Conservation (phyloP, 2,113 vertebrate genomes). For the Terrapene triunguis region DNA sequence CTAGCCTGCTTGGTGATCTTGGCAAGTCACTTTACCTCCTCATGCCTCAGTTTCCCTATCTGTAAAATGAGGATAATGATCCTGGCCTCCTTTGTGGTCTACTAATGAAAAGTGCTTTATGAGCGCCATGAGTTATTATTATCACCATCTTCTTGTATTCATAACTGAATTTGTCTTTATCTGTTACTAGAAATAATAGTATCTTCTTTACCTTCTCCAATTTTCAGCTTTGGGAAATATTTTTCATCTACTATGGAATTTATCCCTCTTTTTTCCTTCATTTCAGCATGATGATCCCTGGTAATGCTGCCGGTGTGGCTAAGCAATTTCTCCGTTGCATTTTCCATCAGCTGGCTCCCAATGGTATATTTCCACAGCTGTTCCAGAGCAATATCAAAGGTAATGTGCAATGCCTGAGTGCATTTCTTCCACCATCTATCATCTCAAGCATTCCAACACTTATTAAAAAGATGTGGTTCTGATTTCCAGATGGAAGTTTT, state of each 20-base stretch:
- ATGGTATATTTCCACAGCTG: conserved; percentile 96
- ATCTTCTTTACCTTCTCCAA: background rate
- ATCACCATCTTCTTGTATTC: background rate
- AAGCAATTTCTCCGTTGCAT: conserved; percentile 98
- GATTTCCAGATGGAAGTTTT: conserved; percentile 92
- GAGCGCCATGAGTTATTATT: background rate
- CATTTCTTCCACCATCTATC: background rate
- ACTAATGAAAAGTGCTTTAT: background rate
- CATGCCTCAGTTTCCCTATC: background rate
- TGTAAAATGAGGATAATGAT: background rate
- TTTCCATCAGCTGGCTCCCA: conserved; percentile 97
- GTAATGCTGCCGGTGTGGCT: conserved; percentile 97
- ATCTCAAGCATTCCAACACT: background rate
- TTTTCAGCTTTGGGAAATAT: background rate
- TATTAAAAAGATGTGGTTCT: background rate
- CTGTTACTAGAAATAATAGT: background rate
- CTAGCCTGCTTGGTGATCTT: background rate
- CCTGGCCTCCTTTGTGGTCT: background rate
- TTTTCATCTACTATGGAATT: background rate
- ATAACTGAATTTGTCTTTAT: background rate
- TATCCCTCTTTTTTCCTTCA: background rate
- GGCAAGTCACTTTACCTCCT: background rate
- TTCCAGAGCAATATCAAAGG: conserved; percentile 99
- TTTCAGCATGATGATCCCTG: conserved; percentile 95
- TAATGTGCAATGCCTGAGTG: conserved; percentile 38